A percentile compares a stretch with the other conserved stretches of the same genome.
Evolutionary conservation across 2,797 vertebrate species (phyloP).

Genomic region (Macrochelys suwanniensis): DNA sequence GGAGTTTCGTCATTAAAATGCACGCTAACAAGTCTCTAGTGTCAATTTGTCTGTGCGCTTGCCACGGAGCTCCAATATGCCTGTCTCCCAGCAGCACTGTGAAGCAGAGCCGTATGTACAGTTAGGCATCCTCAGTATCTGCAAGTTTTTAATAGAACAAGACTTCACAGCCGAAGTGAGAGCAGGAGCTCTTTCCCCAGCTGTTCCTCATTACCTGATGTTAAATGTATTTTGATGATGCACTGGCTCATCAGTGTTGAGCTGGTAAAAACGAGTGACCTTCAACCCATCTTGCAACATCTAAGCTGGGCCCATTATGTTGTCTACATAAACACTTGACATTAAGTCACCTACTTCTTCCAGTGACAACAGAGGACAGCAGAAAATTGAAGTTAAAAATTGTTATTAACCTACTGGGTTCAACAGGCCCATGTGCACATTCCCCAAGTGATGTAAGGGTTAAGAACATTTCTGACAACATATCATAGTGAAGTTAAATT

Average conservation of each 20-base stretch:
- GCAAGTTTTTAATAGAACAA: not conserved
- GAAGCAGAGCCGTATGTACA: not conserved
- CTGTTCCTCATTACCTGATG: not conserved
- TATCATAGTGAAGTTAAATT: constrained; percentile 24
- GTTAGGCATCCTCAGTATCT: not conserved
- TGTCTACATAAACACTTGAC: not conserved
- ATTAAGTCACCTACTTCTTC: rapidly evolving
- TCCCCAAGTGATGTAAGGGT: constrained; percentile 31
- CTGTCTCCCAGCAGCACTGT: not conserved
- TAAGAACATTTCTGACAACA: constrained; percentile 51
- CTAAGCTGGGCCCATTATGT: not conserved
- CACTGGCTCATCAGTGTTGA: not conserved
- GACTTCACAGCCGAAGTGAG: not conserved
- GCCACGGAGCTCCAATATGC: not conserved
- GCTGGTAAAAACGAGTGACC: not conserved
- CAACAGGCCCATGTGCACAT: not conserved
- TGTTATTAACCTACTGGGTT: not conserved
- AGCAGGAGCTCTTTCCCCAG: not conserved
- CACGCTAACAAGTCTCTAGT: not conserved
- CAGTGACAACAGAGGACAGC: not conserved
- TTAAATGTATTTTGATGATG: not conserved
- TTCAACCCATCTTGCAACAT: not conserved
- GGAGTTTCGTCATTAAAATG: not conserved
- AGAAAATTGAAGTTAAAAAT: constrained; percentile 26
- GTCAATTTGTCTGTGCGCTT: not conserved